phyloP scores from a whole-genome alignment of 2,797 vertebrate genomes.

The Poeciliopsis turneri region DNA sequence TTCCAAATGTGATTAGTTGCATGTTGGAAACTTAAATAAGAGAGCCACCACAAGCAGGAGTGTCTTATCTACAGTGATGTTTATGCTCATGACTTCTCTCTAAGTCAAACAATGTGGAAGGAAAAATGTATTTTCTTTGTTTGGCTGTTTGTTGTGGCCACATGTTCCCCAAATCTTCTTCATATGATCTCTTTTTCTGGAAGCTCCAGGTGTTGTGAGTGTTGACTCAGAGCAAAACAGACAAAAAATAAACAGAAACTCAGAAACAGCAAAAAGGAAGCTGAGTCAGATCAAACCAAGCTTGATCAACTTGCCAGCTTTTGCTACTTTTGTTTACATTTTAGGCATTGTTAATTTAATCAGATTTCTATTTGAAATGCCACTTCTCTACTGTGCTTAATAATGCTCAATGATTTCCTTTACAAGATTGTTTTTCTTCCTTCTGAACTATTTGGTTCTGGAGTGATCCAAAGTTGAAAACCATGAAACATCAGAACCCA shows the following conservation, averaged over 20 bases:
- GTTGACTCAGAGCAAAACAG: neutral
- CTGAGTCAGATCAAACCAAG: neutral
- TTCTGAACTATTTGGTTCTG: neutral
- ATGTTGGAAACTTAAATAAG: neutral
- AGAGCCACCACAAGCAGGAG: neutral
- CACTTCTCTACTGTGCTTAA: neutral
- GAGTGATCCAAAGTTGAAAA: neutral
- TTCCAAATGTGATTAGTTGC: neutral
- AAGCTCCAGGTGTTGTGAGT: neutral
- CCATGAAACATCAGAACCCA: neutral
- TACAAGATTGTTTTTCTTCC: neutral
- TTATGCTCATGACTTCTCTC: neutral
- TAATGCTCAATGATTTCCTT: neutral
- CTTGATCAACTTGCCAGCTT: neutral
- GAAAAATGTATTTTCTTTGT: neutral
- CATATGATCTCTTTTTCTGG: neutral
- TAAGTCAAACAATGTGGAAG: neutral
- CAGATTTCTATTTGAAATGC: neutral
- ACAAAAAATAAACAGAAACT: neutral
- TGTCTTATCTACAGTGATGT: neutral
- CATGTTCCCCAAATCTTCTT: neutral
- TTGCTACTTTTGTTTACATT: neutral
- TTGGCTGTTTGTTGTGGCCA: neutral
- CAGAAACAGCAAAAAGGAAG: neutral
- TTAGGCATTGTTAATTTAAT: neutral